Evolutionary conservation across 2,797 vertebrate species (phyloP).

Genomic region (Gadopsis bispinosus): DNA sequence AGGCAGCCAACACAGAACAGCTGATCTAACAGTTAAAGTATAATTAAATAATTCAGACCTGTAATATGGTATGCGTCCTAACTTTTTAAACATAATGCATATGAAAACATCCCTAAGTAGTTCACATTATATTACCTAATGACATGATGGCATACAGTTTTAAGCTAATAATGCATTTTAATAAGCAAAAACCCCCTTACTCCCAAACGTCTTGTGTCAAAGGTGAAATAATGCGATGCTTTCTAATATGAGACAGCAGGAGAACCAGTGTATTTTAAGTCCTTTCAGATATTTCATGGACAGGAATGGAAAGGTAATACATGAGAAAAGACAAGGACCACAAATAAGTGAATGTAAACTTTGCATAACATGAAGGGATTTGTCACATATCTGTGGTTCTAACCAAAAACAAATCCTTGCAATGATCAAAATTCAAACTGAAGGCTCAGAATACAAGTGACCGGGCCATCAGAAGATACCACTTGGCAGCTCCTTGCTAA

Average conservation of each 20-base stretch:
- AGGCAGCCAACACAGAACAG: constrained; percentile 25
- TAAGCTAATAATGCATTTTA: constrained; percentile 59
- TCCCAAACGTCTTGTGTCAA: constrained; percentile 33
- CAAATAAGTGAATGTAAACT: constrained; percentile 71
- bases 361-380: constrained; percentile 74
- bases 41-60: constrained; percentile 45
- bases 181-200: constrained; percentile 33
- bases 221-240: constrained; percentile 48
- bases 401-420: constrained; percentile 63
- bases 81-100: constrained; percentile 20
- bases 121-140: constrained; percentile 60
- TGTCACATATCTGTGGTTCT: constrained; percentile 50
- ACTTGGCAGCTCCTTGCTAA: constrained; percentile 95
- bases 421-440: constrained; percentile 48
- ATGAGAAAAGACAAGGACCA: constrained; percentile 53
- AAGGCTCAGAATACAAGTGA: constrained; percentile 45
- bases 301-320: constrained; percentile 52
- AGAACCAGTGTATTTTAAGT: constrained; percentile 56
- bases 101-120: constrained; percentile 42
- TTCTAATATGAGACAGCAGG: constrained; percentile 39
- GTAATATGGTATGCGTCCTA: constrained; percentile 38
- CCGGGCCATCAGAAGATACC: constrained; percentile 91
- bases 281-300: constrained; percentile 49
- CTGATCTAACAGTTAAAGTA: constrained; percentile 33
- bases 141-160: constrained; percentile 45